These are phyloP conservation scores for Sinodicranocentrus sp. DNA, from an alignment of 2,888 invertebrate genomes.

Conservation along the genomic window DNA sequence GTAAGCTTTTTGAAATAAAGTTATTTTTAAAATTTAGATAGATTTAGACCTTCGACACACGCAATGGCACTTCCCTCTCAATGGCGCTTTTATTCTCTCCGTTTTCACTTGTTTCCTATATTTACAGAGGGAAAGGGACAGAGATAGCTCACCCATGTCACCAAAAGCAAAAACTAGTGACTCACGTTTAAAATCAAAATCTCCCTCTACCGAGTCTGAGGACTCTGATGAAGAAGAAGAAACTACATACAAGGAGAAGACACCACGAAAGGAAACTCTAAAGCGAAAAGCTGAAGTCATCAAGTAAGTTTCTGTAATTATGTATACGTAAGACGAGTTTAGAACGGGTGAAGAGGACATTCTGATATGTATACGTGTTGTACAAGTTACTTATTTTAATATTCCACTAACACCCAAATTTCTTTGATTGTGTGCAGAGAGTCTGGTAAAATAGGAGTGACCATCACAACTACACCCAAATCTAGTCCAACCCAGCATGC, in stretches of 20 bases:
- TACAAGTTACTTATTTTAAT: neutral
- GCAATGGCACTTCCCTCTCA: too few relatives aligned
- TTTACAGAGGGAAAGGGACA: conserved; percentile 57
- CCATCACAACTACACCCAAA: conserved; percentile 86
- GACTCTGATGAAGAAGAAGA: conserved; percentile 67
- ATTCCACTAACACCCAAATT: neutral
- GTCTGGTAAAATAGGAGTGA: conserved; percentile 94
- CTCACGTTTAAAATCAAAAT: conserved; percentile 71
- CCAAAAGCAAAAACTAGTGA: conserved; percentile 69
- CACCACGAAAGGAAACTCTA: conserved; percentile 78
- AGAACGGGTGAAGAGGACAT: too few relatives aligned
- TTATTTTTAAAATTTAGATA: too few relatives aligned
- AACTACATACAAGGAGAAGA: conserved; percentile 63
- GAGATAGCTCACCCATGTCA: conserved; percentile 70
- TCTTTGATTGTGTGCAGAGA: conserved; percentile 79
- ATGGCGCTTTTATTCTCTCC: too few relatives aligned
- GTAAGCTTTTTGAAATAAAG: conserved; percentile 29
- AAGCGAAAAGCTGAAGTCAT: conserved; percentile 91
- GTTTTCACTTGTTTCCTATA: too few relatives aligned
- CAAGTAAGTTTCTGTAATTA: conserved; percentile 60
- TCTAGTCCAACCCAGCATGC: conserved; percentile 80
- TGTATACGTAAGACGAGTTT: neutral
- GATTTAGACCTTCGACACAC: too few relatives aligned
- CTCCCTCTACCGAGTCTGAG: conserved; percentile 70
- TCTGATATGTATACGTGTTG: too few relatives aligned